Percentiles rank a stretch among this genome's conserved stretches.
phyloP scores from a whole-genome alignment of 2,888 invertebrate species.

The Dolichomitus sp. region DNA sequence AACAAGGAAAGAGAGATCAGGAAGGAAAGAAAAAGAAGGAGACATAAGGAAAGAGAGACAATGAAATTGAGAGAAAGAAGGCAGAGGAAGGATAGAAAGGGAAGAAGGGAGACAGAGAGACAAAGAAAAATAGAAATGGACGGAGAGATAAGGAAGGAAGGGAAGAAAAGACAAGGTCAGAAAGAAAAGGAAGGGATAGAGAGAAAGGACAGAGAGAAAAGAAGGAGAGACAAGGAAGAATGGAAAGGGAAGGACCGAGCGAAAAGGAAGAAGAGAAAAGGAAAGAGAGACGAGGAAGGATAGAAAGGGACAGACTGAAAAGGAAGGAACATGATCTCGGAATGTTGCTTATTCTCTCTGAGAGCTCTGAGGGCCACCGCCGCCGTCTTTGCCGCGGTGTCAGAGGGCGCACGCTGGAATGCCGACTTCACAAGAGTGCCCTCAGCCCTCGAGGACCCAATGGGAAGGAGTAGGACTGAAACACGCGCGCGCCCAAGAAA shows the following conservation, averaged over 20 bases:
- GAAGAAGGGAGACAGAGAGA: neutral
- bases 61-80: neutral
- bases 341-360: constrained; percentile 37
- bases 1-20: neutral
- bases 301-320: neutral
- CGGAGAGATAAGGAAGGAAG: too few species aligned
- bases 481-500: constrained; percentile 64
- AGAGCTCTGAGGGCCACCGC: constrained; percentile 32
- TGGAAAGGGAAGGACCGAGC: too few species aligned
- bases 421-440: constrained; percentile 72
- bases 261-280: neutral
- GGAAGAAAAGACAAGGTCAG: too few species aligned
- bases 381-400: constrained; percentile 73
- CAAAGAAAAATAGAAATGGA: neutral
- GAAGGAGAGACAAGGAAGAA: too few species aligned
- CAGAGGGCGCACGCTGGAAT: constrained; percentile 82
- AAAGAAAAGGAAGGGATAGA: too few species aligned
- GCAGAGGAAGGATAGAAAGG: neutral
- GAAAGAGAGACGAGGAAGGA: neutral
- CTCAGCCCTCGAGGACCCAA: constrained; percentile 68
- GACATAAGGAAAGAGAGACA: neutral
- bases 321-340: constrained; percentile 39
- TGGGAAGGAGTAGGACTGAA: constrained; percentile 1
- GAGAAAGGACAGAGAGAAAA: too few species aligned
- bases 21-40: neutral